Base-by-base conservation (phyloP, 1,140 invertebrate species). In the Drusus annulatus region DNA sequence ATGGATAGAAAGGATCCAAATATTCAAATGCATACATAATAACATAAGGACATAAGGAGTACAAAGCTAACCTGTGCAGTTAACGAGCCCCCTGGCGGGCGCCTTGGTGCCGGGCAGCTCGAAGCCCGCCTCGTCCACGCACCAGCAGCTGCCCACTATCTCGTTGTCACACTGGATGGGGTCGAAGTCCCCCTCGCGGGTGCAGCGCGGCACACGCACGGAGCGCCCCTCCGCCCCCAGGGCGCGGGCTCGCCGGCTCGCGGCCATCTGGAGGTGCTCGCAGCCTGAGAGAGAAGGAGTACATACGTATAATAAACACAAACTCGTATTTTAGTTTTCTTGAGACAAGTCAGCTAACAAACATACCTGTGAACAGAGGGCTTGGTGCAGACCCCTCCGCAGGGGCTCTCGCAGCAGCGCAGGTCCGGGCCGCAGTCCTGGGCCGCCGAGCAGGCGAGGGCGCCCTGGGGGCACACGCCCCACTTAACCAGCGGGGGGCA, bases 81-180 rank as follows among this genome's bases (percentile, higher is more conserved):
- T 94, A 15, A 96, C 92, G 6, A 91, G 87, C 2, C 89, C 87
- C 8, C 92, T 90, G 1, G 90, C 91, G 3, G 91, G 87, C 0
- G 93, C 94, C 50, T 94, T 89, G 0, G 95, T 96, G 50, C 95
- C 95, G 0, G 94, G 90, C 23, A 95, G 81, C 88, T 96, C 95
- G 83, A 93, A 93, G 0, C 96, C 95, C 65, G 93, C 91, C 78
- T 93, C 90, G 85, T 96, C 94, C 5, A 96, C 94, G 85, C 95
- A 96, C 94, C 94, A 97, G 85, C 95, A 96, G n/a, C 89, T 89
- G 80, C 90, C 92, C 62, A 92, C 89, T 36, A 91, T 91, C 45
- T 91, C 91, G 50, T 92, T 92, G 45, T 92, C 91, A 84, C 95
- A 96, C 86, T 97, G 95, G 16, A 96, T 90, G 25, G 90, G 89